Percentiles rank a stretch among this genome's conserved stretches.
These are phyloP conservation scores for Oryzias sinensis DNA, from an alignment of 2,797 vertebrate species.

Conservation along the genomic window DNA sequence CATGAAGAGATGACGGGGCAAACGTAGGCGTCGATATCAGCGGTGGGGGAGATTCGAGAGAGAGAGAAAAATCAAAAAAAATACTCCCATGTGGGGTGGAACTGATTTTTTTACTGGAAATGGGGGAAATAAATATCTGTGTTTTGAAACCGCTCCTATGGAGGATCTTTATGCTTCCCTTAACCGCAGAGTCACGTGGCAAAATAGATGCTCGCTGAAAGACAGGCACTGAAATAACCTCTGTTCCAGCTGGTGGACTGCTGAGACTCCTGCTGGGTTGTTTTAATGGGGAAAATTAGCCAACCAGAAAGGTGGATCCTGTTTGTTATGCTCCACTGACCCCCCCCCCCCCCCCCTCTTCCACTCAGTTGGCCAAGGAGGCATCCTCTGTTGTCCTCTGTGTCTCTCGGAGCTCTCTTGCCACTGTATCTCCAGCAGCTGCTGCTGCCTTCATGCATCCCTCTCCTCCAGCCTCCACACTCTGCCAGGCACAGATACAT, in stretches of 20 bases:
- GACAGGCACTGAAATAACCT: slow-evolving; percentile 90
- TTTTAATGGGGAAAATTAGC: slow-evolving; percentile 98
- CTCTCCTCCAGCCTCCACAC: slow-evolving; percentile 48
- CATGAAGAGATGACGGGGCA: slow-evolving; percentile 76
- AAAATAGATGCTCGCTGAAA: slow-evolving; percentile 74
- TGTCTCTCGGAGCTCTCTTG: slow-evolving; percentile 66
- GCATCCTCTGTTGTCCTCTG: slow-evolving; percentile 71
- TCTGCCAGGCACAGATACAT: slow-evolving; percentile 53
- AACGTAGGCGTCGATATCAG: slow-evolving; percentile 74
- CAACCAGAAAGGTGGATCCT: slow-evolving; percentile 98
- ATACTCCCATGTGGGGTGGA: slow-evolving; percentile 61
- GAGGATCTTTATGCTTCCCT: slow-evolving; percentile 71
- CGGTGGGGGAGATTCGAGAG: slow-evolving; percentile 47
- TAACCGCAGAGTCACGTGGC: slow-evolving; percentile 52
- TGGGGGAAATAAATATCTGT: slow-evolving; percentile 75
- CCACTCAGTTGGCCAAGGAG: slow-evolving; percentile 82
- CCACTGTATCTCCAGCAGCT: slow-evolving; percentile 68
- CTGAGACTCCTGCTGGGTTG: slow-evolving; percentile 90
- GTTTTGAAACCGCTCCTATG: slow-evolving; percentile 74
- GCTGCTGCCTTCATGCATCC: slow-evolving; percentile 59
- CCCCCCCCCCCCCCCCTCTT: slow-evolving; percentile 68
- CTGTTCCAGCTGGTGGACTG: slow-evolving; percentile 91
- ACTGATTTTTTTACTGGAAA: slow-evolving; percentile 39
- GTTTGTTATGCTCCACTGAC: slow-evolving; percentile 94
- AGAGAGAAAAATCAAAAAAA: slow-evolving; percentile 22